Evolutionary conservation across 2,888 invertebrate species (phyloP).

Genomic region (Drosophila pseudotalamancana): DNA sequence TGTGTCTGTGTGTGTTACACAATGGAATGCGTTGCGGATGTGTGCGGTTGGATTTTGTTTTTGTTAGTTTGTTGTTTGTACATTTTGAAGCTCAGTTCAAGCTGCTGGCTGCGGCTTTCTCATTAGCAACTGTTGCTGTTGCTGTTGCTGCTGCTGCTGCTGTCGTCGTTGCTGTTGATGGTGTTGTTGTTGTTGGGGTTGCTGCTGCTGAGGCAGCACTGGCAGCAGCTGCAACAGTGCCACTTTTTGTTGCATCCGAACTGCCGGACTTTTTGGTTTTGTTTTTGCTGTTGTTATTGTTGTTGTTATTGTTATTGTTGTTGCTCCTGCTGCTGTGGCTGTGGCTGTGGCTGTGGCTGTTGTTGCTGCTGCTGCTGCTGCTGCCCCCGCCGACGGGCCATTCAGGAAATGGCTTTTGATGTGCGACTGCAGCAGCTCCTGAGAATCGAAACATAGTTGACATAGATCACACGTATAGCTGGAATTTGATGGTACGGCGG

Average conservation of each 20-base stretch:
- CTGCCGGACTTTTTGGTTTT: conserved; percentile 41
- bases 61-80: conserved; percentile 37
- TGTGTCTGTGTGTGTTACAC: conserved; percentile 3
- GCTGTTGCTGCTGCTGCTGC: background rate
- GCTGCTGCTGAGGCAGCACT: background rate
- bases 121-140: background rate
- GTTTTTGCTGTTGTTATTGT: conserved; percentile 22
- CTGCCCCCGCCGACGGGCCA: conserved; percentile 69
- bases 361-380: background rate
- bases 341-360: background rate
- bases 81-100: conserved; percentile 43
- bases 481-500: conserved; percentile 64
- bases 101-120: conserved; percentile 19
- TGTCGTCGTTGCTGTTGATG: conserved; percentile 1
- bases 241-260: conserved; percentile 21
- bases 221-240: background rate
- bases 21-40: conserved; percentile 39
- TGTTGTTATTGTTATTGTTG: conserved; percentile 3
- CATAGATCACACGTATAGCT: conserved; percentile 84
- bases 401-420: conserved; percentile 84
- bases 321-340: conserved; percentile 3
- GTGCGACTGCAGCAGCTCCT: conserved; percentile 83
- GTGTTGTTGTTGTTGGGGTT: conserved; percentile 13
- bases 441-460: conserved; percentile 83
- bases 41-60: conserved; percentile 6